phyloP scores from a whole-genome alignment of 2,888 invertebrate genomes.

The Polyploca ridens region DNA sequence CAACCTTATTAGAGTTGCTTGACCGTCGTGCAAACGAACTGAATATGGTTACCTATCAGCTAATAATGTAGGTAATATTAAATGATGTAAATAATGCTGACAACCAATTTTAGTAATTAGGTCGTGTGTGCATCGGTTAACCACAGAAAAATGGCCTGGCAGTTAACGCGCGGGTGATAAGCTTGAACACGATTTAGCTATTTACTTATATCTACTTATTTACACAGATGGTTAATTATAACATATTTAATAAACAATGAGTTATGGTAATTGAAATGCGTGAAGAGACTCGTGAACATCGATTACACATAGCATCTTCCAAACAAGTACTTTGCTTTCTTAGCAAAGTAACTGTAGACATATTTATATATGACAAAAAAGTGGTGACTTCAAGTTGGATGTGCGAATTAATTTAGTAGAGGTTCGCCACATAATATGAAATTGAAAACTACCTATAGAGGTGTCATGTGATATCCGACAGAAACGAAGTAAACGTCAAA shows the following conservation, averaged over 20 bases:
- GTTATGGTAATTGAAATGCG: neutral
- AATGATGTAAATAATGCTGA: neutral
- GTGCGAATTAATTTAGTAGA: too few relatives aligned
- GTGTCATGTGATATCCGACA: too few relatives aligned
- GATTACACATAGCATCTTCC: neutral
- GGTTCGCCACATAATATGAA: too few relatives aligned
- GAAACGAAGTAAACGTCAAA: too few relatives aligned
- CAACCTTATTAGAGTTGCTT: neutral
- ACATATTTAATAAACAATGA: neutral
- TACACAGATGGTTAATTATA: neutral
- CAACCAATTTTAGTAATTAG: slow-evolving; percentile 42
- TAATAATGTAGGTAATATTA: neutral
- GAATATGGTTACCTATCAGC: neutral
- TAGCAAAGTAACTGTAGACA: too few relatives aligned
- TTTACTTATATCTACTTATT: slow-evolving; percentile 21
- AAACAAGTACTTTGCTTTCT: too few relatives aligned
- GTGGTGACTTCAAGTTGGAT: too few relatives aligned
- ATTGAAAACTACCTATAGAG: too few relatives aligned
- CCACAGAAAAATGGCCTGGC: slow-evolving; percentile 41
- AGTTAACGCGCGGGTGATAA: slow-evolving; percentile 35
- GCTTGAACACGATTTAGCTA: slow-evolving; percentile 29
- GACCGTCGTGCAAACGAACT: neutral
- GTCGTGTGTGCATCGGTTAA: slow-evolving; percentile 48
- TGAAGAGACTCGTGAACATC: neutral
- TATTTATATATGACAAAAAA: too few relatives aligned